These are phyloP conservation scores for Myotis yumanensis DNA, from an alignment of 2,113 vertebrate species.

Conservation along the genomic window DNA sequence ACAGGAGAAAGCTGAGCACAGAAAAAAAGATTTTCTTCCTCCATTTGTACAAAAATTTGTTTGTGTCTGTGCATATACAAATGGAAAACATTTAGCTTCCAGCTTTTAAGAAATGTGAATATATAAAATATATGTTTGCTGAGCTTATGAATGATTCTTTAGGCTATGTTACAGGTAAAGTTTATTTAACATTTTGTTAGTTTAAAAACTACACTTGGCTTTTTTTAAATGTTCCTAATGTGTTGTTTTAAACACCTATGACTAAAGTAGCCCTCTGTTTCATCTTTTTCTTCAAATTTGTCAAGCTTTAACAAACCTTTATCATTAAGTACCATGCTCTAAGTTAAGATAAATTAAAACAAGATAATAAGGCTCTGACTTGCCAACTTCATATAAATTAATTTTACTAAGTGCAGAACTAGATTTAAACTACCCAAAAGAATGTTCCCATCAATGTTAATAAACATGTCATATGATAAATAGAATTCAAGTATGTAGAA, in stretches of 20 bases:
- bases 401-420: background rate
- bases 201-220: background rate
- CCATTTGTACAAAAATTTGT: background rate
- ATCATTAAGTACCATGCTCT: background rate
- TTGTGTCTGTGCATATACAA: background rate
- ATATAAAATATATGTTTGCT: background rate
- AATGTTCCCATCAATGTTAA: background rate
- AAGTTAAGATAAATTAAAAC: constrained; percentile 28
- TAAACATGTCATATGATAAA: background rate
- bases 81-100: background rate
- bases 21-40: background rate
- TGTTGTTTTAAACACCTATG: background rate
- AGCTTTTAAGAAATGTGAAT: background rate
- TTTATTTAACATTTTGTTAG: background rate
- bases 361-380: background rate
- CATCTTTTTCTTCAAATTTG: background rate
- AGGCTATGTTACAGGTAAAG: background rate
- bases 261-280: background rate
- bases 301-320: background rate
- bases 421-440: background rate
- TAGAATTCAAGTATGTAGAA: background rate
- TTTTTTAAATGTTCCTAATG: background rate
- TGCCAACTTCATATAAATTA: background rate
- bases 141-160: background rate
- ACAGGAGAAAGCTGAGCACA: background rate